Evolutionary conservation across 2,113 vertebrate species (phyloP), one percentile per base, ranked within the genome.

Genomic region (Rostratula benghalensis): DNA sequence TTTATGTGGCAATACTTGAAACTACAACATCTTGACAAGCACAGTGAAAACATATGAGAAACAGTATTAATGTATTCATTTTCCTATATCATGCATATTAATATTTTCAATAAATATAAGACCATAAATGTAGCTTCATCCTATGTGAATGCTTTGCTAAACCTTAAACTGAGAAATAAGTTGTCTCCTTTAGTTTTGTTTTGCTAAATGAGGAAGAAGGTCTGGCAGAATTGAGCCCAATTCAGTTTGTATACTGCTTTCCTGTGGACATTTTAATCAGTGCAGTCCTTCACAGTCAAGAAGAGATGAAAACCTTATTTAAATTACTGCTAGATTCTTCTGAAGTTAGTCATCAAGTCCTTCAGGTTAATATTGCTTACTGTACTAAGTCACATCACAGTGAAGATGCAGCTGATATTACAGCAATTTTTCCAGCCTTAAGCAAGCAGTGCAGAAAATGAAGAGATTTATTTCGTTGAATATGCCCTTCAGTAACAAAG

Each of bases 301-400:
- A 89, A 84, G 43, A 88, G 39, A 79, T 74, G 4, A 78, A 93
- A 95, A 78, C 19, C 4, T 41, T 80, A 74, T 88, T 94, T 87
- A 86, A 93, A 86, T 77, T 75, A 64, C 41, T 3, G 3, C 24
- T 64, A 75, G 33, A 65, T 43, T 65, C 61, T 93, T 79, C 64
- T 94, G 22, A 93, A 97, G 76, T 88, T 69, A 71, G 37, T 74
- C 54, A 74, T 85, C 75, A 87, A 88, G 75, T 95, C 74, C 65
- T 95, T 92, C 45, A 82, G 56, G 59, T 86, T 78, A 86, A 86
- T 74, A 93, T 13, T 70, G 56, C 48, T 77, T 92, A 65, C 73
- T 87, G 5, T 12, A 86, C 33, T 70, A 84, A 83, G 51, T 63
- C 51, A 78, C 33, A 89, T 92, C 51, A 53, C 60, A 46, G 19